Evolutionary conservation across 2,888 invertebrate genomes (phyloP).

Genomic region (Drosophila siamana): DNA sequence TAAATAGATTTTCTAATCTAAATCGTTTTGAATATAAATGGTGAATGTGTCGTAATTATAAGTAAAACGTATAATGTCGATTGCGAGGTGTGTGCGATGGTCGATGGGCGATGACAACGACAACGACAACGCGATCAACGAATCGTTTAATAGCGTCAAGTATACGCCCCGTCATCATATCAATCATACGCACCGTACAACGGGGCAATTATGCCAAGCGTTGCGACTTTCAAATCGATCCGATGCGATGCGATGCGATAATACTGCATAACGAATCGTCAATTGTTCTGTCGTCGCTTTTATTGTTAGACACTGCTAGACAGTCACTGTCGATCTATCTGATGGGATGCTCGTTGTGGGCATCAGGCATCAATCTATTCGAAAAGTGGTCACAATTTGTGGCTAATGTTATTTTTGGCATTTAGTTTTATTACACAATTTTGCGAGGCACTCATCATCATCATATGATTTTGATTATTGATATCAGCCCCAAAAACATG

Average conservation of each 20-base stretch:
- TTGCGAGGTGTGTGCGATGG: neutral
- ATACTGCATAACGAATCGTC: neutral
- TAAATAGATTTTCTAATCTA: constrained; percentile 3
- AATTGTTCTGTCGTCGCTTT: neutral
- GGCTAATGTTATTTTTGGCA: constrained; percentile 16
- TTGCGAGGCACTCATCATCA: constrained; percentile 26
- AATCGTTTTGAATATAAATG: constrained; percentile 15
- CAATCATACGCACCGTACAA: constrained; percentile 40
- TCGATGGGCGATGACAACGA: too few species aligned
- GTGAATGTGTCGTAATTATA: constrained; percentile 11
- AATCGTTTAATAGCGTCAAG: constrained; percentile 14
- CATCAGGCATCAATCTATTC: neutral
- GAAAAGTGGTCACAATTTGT: neutral
- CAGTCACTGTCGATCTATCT: neutral
- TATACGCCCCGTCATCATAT: constrained; percentile 19
- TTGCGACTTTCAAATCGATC: constrained; percentile 15
- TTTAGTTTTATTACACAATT: constrained; percentile 53
- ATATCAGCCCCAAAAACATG: constrained; percentile 45
- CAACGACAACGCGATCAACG: constrained; percentile 14
- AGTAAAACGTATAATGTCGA: neutral
- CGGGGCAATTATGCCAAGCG: constrained; percentile 3
- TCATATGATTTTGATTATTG: constrained; percentile 65
- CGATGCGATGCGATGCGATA: neutral
- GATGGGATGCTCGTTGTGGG: too few species aligned
- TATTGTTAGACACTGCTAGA: neutral